Evolutionary conservation across 1,140 invertebrate genomes (phyloP).

Genomic region (Belonocnema kinseyi): DNA sequence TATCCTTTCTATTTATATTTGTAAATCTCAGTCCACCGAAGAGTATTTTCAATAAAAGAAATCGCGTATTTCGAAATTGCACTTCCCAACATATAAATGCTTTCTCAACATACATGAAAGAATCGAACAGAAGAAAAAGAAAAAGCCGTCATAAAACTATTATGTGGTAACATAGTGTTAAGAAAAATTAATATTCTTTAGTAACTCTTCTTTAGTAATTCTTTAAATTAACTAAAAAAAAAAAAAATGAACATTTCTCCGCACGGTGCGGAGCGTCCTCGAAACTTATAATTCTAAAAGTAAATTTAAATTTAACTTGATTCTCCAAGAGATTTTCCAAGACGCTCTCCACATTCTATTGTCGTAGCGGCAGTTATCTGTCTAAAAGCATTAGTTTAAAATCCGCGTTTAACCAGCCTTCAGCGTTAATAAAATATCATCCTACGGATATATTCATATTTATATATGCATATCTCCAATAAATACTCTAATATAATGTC

Average conservation of each 20-base stretch:
- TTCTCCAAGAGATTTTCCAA: neutral
- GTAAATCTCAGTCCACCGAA: conserved; percentile 35
- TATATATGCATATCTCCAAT: conserved; percentile 53
- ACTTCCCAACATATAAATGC: conserved; percentile 67
- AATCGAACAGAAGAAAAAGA: conserved; percentile 22
- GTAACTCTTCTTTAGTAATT: conserved; percentile 5
- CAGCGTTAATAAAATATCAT: conserved; percentile 67
- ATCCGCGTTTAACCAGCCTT: conserved; percentile 49
- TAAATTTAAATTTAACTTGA: neutral
- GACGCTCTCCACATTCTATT: conserved; percentile 54
- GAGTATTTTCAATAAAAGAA: conserved; percentile 44
- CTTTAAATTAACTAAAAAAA: conserved; percentile 20
- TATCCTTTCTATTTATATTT: conserved; percentile 34
- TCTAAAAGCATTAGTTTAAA: conserved; percentile 53
- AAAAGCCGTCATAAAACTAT: conserved; percentile 30
- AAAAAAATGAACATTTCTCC: neutral
- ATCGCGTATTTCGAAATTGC: conserved; percentile 60
- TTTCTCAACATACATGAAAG: conserved; percentile 42
- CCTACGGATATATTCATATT: conserved; percentile 54
- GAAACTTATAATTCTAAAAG: neutral
- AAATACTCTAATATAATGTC: conserved; percentile 71
- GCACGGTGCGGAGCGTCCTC: conserved; percentile 1
- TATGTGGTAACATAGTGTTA: conserved; percentile 40
- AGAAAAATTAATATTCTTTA: conserved; percentile 15
- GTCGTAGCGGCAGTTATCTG: conserved; percentile 62